These are phyloP conservation scores for Osmoderma eremita DNA, from an alignment of 2,888 invertebrate species.

Conservation along the genomic window DNA sequence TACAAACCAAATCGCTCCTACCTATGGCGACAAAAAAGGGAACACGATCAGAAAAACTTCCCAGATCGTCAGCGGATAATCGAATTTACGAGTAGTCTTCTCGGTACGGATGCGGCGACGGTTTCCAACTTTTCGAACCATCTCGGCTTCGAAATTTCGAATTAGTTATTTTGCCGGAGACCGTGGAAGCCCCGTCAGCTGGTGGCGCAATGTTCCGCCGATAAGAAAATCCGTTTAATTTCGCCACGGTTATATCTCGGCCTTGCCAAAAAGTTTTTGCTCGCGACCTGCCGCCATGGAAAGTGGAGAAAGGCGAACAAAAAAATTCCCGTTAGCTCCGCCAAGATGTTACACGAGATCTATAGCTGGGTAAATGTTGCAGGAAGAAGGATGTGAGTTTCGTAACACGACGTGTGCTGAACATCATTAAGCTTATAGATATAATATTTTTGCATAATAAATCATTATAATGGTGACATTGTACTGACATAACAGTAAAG, in stretches of 20 bases:
- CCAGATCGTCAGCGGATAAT: constrained; percentile 11
- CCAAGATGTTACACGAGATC: no score
- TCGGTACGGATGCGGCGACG: no score
- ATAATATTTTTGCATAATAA: no score
- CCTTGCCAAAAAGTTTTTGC: background rate
- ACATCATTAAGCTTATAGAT: no score
- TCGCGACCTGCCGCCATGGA: background rate
- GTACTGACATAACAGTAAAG: no score
- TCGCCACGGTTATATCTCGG: constrained; percentile 7
- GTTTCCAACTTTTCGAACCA: background rate
- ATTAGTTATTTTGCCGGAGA: constrained; percentile 10
- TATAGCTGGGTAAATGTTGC: no score
- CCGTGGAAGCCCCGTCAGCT: constrained; percentile 6
- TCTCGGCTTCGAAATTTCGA: constrained; percentile 9
- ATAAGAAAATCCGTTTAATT: constrained; percentile 24
- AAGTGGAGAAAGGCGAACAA: background rate
- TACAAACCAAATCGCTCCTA: constrained; percentile 1
- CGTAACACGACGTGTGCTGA: no score
- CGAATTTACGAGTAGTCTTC: constrained; percentile 14
- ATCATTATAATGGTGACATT: no score
- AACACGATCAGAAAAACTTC: constrained; percentile 1
- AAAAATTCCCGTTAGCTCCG: no score
- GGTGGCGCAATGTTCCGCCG: background rate
- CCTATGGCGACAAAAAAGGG: background rate
- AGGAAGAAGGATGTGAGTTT: no score